Percentiles rank a stretch among this genome's conserved stretches.
Evolutionary conservation across 2,888 invertebrate species (phyloP).

Genomic region (Apotomis capreana): DNA sequence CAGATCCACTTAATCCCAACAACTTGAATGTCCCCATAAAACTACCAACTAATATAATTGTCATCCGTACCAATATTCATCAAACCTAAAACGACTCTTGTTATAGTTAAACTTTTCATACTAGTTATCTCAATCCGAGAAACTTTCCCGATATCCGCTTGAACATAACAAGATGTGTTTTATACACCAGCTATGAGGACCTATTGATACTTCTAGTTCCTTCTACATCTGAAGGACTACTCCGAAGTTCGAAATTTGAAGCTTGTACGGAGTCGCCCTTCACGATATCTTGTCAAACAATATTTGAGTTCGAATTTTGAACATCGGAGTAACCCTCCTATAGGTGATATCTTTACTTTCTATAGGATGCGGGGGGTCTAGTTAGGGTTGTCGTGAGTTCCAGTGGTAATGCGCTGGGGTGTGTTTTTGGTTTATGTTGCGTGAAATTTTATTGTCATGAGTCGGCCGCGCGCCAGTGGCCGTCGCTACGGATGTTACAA

Average conservation of each 20-base stretch:
- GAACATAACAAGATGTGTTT: conserved; percentile 76
- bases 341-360: conserved; percentile 38
- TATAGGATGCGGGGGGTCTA: conserved; percentile 54
- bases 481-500: conserved; percentile 45
- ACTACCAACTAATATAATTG: conserved; percentile 36
- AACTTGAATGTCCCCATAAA: conserved; percentile 34
- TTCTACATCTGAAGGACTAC: conserved; percentile 20
- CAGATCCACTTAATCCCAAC: conserved; percentile 21
- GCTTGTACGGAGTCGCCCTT: too few species aligned
- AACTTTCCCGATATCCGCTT: conserved; percentile 74
- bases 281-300: too few species aligned
- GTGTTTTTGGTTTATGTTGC: conserved; percentile 83
- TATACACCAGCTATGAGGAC: conserved; percentile 59
- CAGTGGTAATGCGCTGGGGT: conserved; percentile 76
- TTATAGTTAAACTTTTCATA: conserved; percentile 74
- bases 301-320: too few species aligned
- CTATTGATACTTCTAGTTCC: conserved; percentile 45
- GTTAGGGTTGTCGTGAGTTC: conserved; percentile 63
- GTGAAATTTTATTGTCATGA: conserved; percentile 81
- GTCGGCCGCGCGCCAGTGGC: conserved; percentile 57
- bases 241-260: too few species aligned
- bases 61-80: conserved; percentile 41
- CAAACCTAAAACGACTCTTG: conserved; percentile 56
- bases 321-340: not conserved
- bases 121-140: conserved; percentile 67